phyloP scores from a whole-genome alignment of 1,140 invertebrate species.

The Pachypsylla venusta region DNA sequence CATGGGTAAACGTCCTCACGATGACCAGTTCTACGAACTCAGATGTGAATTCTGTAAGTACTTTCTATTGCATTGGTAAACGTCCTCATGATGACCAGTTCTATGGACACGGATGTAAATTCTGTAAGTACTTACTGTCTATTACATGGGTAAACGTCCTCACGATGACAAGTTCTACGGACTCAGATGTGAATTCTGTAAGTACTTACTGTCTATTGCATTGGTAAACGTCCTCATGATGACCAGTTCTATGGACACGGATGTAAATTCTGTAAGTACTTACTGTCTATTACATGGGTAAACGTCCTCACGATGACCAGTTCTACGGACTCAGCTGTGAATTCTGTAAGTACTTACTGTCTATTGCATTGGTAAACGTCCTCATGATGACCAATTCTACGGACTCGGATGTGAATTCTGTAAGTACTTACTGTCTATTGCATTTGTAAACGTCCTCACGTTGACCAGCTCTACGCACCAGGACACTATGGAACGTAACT shows the following conservation, averaged over 20 bases:
- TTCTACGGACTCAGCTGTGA: slow-evolving; percentile 74
- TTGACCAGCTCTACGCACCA: slow-evolving; percentile 30
- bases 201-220: slow-evolving; percentile 33
- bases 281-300: background rate
- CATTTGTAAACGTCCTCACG: no score
- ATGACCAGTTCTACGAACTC: no score
- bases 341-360: slow-evolving; percentile 55
- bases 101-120: background rate
- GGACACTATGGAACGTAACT: no score
- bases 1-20: no score
- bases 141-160: background rate
- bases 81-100: background rate
- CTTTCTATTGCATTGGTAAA: slow-evolving; percentile 7
- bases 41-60: slow-evolving; percentile 81
- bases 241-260: no score
- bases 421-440: background rate
- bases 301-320: no score
- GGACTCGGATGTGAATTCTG: background rate
- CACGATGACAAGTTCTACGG: no score
- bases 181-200: slow-evolving; percentile 78
- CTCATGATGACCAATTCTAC: background rate
- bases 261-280: background rate
- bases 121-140: background rate
- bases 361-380: background rate
- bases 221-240: background rate